These are phyloP conservation scores for Vidua chalybeata DNA, from an alignment of 2,113 vertebrate species.

Conservation along the genomic window DNA sequence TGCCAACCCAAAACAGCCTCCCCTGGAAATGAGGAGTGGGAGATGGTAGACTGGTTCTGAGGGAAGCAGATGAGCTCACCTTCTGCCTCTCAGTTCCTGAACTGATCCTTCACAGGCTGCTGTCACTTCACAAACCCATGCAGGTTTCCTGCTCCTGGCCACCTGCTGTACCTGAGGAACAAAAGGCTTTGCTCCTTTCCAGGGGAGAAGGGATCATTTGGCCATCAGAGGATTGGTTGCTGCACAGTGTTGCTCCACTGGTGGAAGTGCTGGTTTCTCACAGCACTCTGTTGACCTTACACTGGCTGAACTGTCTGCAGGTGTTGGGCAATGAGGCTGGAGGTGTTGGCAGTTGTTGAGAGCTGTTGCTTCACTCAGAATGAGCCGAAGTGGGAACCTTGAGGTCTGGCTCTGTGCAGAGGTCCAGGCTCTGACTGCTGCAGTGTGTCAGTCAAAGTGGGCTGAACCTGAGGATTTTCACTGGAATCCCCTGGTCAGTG, in stretches of 20 bases:
- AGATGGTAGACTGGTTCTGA: background rate
- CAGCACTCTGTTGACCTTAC: rapidly evolving
- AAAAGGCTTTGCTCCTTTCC: background rate
- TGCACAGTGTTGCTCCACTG: background rate
- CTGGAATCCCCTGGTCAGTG: background rate
- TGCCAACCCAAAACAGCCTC: background rate
- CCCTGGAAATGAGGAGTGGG: background rate
- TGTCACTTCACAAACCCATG: rapidly evolving
- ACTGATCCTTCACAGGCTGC: background rate
- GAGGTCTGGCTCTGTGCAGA: background rate
- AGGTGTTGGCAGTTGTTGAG: background rate
- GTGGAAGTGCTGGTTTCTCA: background rate
- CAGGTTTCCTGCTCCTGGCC: background rate
- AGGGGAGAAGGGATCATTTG: background rate
- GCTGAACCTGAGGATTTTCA: background rate
- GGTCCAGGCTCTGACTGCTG: background rate
- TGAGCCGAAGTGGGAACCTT: background rate
- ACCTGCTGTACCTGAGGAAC: rapidly evolving
- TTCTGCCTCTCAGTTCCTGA: background rate
- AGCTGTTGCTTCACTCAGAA: background rate
- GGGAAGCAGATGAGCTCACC: background rate
- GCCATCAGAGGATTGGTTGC: background rate
- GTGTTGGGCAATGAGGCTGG: background rate
- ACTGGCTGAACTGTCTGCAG: background rate
- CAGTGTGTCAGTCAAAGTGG: background rate